Conservation (phyloP, 2,113 vertebrate genomes). For the Sakesphorus luctuosus region DNA sequence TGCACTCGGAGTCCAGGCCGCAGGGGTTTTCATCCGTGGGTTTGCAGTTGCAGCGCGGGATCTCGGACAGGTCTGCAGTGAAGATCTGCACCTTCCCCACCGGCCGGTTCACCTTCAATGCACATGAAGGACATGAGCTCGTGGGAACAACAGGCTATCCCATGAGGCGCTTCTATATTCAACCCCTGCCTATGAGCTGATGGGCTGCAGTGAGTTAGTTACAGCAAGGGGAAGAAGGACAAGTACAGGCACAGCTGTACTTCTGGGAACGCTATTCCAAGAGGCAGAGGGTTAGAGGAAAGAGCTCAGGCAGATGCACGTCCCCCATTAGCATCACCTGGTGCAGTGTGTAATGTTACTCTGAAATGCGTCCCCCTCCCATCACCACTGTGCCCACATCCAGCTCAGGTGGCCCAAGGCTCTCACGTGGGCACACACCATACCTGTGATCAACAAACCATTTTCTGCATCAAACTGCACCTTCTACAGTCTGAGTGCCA, state of each 20-base stretch:
- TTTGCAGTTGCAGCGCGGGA: slow-evolving; percentile 97
- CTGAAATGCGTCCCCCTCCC: not conserved
- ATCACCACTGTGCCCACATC: not conserved
- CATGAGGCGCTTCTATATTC: fast-evolving
- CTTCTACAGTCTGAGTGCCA: not conserved
- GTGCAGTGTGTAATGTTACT: not conserved
- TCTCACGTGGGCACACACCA: not conserved
- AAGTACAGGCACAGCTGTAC: not conserved
- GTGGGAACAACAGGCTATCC: not conserved
- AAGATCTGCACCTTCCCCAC: slow-evolving; percentile 97
- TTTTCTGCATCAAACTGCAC: not conserved
- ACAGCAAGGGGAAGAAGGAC: not conserved
- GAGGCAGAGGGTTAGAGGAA: not conserved
- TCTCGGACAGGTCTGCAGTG: slow-evolving; percentile 93
- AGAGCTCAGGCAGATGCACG: not conserved
- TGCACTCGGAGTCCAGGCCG: slow-evolving; percentile 94
- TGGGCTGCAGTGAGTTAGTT: not conserved
- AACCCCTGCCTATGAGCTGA: not conserved
- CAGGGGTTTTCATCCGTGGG: slow-evolving; percentile 92
- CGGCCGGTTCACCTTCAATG: slow-evolving; percentile 88
- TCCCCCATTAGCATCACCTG: not conserved
- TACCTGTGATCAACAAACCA: not conserved
- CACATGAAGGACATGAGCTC: not conserved
- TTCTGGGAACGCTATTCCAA: not conserved
- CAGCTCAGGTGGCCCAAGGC: not conserved